Evolutionary conservation across 2,797 vertebrate species (phyloP).

Genomic region (Rhinophrynus dorsalis): DNA sequence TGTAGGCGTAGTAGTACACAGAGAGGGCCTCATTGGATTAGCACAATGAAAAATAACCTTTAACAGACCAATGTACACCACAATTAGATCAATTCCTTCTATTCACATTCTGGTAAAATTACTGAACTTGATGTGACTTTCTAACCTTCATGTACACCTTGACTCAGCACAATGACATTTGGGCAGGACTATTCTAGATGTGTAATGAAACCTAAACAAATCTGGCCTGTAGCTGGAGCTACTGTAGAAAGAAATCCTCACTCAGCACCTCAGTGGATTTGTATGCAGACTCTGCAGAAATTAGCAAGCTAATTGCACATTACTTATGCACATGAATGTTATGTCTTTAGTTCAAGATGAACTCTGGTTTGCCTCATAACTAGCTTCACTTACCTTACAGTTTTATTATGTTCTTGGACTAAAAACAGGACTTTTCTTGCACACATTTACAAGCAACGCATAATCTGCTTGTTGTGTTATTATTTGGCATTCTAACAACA

Average conservation of each 20-base stretch:
- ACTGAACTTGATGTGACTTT: too few relatives aligned
- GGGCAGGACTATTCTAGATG: neutral
- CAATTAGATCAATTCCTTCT: too few relatives aligned
- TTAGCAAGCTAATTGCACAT: neutral
- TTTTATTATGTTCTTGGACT: slow-evolving; percentile 12
- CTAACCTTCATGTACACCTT: too few relatives aligned
- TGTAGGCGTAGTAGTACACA: too few relatives aligned
- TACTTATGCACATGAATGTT: neutral
- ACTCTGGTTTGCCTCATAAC: neutral
- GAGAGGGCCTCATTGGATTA: too few relatives aligned
- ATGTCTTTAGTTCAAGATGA: neutral
- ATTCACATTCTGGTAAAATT: too few relatives aligned
- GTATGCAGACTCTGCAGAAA: neutral
- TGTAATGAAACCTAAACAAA: neutral
- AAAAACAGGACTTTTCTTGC: neutral
- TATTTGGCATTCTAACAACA: slow-evolving; percentile 4
- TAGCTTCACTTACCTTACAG: neutral
- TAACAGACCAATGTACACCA: too few relatives aligned
- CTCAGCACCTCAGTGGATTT: slow-evolving; percentile 13
- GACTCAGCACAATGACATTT: neutral
- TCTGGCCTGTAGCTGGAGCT: neutral
- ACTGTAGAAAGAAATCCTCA: slow-evolving; percentile 15
- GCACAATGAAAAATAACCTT: too few relatives aligned
- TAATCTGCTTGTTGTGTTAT: neutral
- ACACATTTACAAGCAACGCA: neutral